Evolutionary conservation across 2,797 vertebrate species (phyloP).

Genomic region (Myotis myotis): DNA sequence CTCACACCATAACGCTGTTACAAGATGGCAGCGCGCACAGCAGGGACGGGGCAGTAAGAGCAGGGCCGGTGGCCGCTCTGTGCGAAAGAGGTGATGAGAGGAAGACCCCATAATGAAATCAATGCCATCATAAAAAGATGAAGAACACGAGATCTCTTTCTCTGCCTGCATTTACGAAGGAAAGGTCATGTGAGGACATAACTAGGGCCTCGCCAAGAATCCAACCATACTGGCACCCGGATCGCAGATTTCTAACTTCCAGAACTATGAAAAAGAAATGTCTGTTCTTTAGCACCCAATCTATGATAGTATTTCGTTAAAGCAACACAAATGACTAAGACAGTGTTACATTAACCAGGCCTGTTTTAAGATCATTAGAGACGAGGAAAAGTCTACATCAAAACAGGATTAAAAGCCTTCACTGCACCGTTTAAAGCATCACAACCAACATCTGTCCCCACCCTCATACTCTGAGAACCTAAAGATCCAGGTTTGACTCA

Average conservation of each 20-base stretch:
- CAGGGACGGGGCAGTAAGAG: no score
- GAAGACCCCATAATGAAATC: not conserved
- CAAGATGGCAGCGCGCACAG: no score
- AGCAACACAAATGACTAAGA: not conserved
- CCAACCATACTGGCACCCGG: not conserved
- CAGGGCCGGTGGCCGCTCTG: no score
- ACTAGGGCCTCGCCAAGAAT: not conserved
- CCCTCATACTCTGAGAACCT: not conserved
- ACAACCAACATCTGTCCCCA: not conserved
- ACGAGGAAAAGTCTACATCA: conserved; percentile 27
- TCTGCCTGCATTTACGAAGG: not conserved
- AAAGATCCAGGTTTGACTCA: conserved; percentile 29
- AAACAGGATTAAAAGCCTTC: not conserved
- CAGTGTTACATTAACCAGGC: not conserved
- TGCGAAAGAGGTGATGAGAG: not conserved
- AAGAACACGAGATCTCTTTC: not conserved
- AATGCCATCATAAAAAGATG: not conserved
- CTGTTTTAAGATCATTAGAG: conserved; percentile 26
- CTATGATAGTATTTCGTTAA: not conserved
- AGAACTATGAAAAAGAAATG: not conserved
- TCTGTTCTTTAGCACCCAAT: not conserved
- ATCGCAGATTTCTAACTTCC: not conserved
- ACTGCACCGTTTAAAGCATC: not conserved
- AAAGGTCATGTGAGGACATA: not conserved
- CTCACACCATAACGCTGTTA: no score